These are phyloP conservation scores for Candidula unifasciata DNA, from an alignment of 2,888 invertebrate genomes.

Conservation along the genomic window DNA sequence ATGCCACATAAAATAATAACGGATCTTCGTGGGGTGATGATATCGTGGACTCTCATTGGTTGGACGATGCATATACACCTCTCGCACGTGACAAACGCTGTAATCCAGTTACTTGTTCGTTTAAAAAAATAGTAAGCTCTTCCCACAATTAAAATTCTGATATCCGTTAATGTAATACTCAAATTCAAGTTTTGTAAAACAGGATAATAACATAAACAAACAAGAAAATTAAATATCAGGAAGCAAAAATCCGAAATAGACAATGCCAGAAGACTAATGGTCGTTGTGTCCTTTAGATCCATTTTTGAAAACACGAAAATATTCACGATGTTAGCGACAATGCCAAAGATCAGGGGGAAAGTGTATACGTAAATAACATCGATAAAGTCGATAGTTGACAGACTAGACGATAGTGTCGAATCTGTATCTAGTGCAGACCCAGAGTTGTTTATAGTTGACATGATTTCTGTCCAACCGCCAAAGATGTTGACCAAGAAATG, in stretches of 20 bases:
- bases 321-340: slow-evolving; percentile 11
- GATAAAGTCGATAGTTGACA: neutral
- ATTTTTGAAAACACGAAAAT: slow-evolving; percentile 19
- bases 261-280: neutral
- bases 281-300: neutral
- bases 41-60: neutral
- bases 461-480: too few relatives aligned
- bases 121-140: neutral
- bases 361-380: neutral
- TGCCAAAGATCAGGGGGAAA: neutral
- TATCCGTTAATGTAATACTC: neutral
- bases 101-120: neutral
- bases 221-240: neutral
- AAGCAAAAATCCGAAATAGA: neutral
- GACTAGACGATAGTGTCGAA: too few relatives aligned
- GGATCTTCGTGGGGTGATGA: neutral
- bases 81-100: neutral
- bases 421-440: too few relatives aligned
- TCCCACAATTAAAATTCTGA: neutral
- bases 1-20: neutral
- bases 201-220: neutral
- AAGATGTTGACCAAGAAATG: too few relatives aligned
- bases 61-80: slow-evolving; percentile 7
- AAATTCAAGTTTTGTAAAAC: neutral
- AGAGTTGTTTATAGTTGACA: too few relatives aligned